Conservation (phyloP, 2,797 vertebrate species). For the Alcedo atthis region DNA sequence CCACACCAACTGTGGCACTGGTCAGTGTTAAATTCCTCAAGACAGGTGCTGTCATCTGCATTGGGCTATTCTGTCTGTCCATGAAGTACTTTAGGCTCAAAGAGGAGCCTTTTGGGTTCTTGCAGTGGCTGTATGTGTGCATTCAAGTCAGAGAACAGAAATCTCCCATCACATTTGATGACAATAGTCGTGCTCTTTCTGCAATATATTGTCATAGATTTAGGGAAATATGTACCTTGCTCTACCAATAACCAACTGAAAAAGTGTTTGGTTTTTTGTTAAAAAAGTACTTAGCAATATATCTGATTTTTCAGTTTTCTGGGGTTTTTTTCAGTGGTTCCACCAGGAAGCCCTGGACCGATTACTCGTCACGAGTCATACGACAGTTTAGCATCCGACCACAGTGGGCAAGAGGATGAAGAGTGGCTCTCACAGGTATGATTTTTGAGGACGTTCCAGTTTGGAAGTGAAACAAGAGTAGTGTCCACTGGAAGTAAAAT, state of each 20-base stretch:
- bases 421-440: constrained; percentile 99
- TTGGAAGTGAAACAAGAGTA: not conserved
- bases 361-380: constrained; percentile 93
- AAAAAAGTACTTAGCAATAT: not conserved
- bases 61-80: not conserved
- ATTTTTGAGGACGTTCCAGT: accelerated
- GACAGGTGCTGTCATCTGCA: not conserved
- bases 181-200: not conserved
- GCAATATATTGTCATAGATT: not conserved
- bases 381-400: constrained; percentile 93
- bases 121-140: not conserved
- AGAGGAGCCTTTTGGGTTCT: not conserved
- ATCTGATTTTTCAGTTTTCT: not conserved
- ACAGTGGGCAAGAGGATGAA: constrained; percentile 94
- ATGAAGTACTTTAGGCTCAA: not conserved
- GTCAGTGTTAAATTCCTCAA: not conserved
- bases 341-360: constrained; percentile 90
- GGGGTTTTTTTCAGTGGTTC: constrained; percentile 79
- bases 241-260: not conserved
- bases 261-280: not conserved
- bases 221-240: not conserved
- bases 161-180: not conserved
- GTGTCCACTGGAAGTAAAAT: not conserved
- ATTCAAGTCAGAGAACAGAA: not conserved
- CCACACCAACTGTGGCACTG: not conserved